Percentiles rank a stretch among this genome's conserved stretches.
These are phyloP conservation scores for Griposia aprilina DNA, from an alignment of 2,888 invertebrate genomes.

Conservation along the genomic window DNA sequence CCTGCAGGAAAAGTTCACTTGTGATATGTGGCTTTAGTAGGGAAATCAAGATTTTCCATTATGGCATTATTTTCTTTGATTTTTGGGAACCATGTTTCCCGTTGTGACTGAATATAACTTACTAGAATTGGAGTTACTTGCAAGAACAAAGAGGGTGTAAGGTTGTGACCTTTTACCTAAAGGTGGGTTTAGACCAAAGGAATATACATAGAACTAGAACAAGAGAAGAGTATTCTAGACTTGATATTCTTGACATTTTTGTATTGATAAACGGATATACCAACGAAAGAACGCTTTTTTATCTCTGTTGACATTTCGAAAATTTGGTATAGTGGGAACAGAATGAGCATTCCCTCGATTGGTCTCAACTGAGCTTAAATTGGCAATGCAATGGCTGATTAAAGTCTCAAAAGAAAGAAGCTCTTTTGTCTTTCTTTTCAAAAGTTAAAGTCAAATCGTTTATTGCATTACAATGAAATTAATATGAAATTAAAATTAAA, in stretches of 20 bases:
- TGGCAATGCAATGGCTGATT: not conserved
- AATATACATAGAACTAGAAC: not conserved
- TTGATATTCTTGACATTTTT: not conserved
- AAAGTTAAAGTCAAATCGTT: no score
- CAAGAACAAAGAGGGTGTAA: not conserved
- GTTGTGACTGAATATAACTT: not conserved
- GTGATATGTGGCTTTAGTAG: slow-evolving; percentile 20
- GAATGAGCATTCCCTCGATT: no score
- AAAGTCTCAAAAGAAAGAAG: not conserved
- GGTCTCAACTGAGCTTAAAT: not conserved
- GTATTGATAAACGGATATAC: not conserved
- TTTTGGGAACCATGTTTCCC: not conserved
- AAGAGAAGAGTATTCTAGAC: not conserved
- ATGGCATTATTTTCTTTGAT: slow-evolving; percentile 21
- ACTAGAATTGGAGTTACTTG: not conserved
- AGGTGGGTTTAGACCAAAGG: not conserved
- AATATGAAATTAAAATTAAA: no score
- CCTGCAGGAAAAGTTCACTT: slow-evolving; percentile 46
- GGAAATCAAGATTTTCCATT: slow-evolving; percentile 22
- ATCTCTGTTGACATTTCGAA: not conserved
- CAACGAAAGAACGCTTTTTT: not conserved
- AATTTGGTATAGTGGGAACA: no score
- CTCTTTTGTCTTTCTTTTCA: not conserved
- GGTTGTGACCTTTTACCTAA: not conserved
- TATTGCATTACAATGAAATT: no score